Evolutionary conservation across 2,113 vertebrate genomes (phyloP).

Genomic region (Chaenocephalus aceratus): DNA sequence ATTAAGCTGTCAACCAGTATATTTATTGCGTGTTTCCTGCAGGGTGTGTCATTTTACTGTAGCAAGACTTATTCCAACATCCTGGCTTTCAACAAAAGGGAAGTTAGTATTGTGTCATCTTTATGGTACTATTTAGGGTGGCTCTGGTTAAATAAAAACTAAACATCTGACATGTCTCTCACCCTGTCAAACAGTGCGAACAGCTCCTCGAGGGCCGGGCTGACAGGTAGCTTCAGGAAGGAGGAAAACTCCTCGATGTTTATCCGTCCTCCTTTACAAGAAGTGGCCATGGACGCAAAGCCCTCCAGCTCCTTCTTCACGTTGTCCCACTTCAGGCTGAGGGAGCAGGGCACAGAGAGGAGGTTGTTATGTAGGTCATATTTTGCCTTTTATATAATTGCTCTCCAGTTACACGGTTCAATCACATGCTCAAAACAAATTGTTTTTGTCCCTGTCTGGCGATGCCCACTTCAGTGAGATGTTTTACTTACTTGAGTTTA

Average conservation of each 20-base stretch:
- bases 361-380: not conserved
- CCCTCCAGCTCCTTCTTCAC: slow-evolving; percentile 90
- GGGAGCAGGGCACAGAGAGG: slow-evolving; percentile 22
- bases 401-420: not conserved
- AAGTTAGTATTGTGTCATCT: not conserved
- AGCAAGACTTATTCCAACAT: not conserved
- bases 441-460: not conserved
- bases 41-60: not conserved
- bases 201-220: slow-evolving; percentile 88
- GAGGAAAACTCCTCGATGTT: slow-evolving; percentile 91
- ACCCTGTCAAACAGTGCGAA: slow-evolving; percentile 97
- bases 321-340: slow-evolving; percentile 94
- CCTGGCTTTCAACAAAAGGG: not conserved
- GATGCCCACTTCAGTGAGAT: not conserved
- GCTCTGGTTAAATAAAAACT: not conserved
- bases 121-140: not conserved
- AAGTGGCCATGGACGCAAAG: slow-evolving; percentile 90
- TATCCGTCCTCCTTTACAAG: slow-evolving; percentile 94
- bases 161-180: slow-evolving; percentile 54
- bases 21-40: not conserved
- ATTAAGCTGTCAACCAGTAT: not conserved
- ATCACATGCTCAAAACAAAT: too few species aligned
- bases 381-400: not conserved
- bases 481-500: slow-evolving; percentile 95
- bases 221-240: slow-evolving; percentile 93